These are phyloP conservation scores for Dryobates pubescens DNA, from an alignment of 2,797 vertebrate species.

Conservation along the genomic window DNA sequence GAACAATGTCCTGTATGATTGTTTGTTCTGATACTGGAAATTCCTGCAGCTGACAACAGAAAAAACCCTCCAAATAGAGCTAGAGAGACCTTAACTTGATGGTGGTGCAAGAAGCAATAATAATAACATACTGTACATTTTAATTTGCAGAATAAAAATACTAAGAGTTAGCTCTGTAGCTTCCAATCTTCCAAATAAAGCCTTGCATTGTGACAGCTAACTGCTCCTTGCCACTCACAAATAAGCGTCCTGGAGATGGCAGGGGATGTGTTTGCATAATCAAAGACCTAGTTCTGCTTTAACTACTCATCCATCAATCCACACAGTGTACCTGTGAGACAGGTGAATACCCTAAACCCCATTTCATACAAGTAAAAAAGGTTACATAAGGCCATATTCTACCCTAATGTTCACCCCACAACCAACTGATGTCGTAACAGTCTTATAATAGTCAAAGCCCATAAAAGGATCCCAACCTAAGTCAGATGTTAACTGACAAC, in stretches of 20 bases:
- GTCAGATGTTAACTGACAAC: constrained; percentile 45
- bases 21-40: constrained; percentile 18
- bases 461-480: constrained; percentile 57
- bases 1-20: not conserved
- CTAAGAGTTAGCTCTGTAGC: rapidly evolving
- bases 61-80: rapidly evolving
- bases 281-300: not conserved
- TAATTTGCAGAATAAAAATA: not conserved
- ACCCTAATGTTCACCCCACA: not conserved
- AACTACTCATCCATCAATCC: not conserved
- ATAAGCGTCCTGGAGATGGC: not conserved
- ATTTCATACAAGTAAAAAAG: not conserved
- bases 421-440: not conserved
- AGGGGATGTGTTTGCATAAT: not conserved
- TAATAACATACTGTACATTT: not conserved
- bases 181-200: not conserved
- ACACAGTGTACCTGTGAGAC: not conserved
- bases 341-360: not conserved
- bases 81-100: not conserved
- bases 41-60: not conserved
- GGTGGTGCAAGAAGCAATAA: not conserved
- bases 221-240: not conserved
- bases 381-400: not conserved
- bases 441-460: constrained; percentile 57
- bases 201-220: not conserved